Conservation (phyloP, 2,888 invertebrate species). For the Erpobdella octoculata region DNA sequence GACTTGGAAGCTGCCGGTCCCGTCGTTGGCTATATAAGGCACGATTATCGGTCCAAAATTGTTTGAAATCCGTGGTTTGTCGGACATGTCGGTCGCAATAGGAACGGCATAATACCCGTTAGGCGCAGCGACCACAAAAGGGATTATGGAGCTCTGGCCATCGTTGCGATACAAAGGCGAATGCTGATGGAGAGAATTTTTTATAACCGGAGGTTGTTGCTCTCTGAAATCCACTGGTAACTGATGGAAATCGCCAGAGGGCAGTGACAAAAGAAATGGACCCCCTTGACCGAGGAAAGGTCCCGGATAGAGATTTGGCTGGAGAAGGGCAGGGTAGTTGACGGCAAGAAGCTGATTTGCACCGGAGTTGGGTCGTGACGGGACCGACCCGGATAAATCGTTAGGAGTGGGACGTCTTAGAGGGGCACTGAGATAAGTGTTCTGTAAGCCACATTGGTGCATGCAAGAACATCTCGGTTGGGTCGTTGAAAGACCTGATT, state of each 20-base stretch:
- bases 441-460: not conserved
- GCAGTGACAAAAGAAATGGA: too few relatives aligned
- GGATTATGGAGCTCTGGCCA: not conserved
- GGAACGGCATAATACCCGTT: not conserved
- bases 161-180: not conserved
- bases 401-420: not conserved
- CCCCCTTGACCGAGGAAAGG: not conserved
- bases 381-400: not conserved
- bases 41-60: not conserved
- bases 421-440: not conserved
- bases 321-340: not conserved
- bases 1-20: too few relatives aligned
- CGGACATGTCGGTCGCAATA: not conserved
- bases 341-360: not conserved
- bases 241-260: not conserved
- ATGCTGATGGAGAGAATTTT: not conserved
- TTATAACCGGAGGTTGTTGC: not conserved
- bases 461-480: slow-evolving; percentile 5
- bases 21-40: not conserved
- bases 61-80: not conserved
- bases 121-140: not conserved
- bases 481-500: not conserved
- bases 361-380: not conserved
- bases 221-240: not conserved
- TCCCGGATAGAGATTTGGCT: not conserved